Conservation (phyloP, 2,113 vertebrate species). For the Camelus bactrianus region DNA sequence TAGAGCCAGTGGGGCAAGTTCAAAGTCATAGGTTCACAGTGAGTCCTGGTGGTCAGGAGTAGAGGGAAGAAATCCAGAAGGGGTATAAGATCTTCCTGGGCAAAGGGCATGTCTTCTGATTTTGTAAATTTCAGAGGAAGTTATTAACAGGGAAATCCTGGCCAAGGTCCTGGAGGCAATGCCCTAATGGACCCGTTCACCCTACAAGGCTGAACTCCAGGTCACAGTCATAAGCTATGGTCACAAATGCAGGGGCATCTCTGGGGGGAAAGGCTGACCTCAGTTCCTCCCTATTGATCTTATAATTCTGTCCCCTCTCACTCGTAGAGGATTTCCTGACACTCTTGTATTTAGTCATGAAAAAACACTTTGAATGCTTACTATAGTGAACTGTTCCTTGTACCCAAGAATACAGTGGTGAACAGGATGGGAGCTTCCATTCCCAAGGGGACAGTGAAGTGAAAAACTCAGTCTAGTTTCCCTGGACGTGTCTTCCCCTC, state of each 20-base stretch:
- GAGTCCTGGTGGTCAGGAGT: neutral
- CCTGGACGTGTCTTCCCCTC: neutral
- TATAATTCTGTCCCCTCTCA: neutral
- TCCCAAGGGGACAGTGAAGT: neutral
- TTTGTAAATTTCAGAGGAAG: neutral
- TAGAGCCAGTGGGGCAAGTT: neutral
- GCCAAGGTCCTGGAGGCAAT: accelerated
- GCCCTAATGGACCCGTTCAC: too few species aligned
- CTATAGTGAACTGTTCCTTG: neutral
- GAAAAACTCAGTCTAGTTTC: neutral
- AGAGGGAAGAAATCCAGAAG: neutral
- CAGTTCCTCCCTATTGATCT: neutral
- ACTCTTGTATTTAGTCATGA: neutral
- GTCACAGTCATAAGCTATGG: neutral
- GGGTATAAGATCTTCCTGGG: neutral
- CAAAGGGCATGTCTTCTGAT: neutral
- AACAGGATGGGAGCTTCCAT: neutral
- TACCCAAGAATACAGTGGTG: neutral
- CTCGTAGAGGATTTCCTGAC: neutral
- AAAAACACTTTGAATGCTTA: neutral
- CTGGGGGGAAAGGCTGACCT: neutral
- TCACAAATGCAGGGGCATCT: neutral
- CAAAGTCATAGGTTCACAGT: neutral
- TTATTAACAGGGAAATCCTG: neutral
- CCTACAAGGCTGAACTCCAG: too few species aligned